Evolutionary conservation across 2,113 vertebrate species (phyloP), one percentile per base, ranked within the genome.

Genomic region (Kryptolebias marmoratus): DNA sequence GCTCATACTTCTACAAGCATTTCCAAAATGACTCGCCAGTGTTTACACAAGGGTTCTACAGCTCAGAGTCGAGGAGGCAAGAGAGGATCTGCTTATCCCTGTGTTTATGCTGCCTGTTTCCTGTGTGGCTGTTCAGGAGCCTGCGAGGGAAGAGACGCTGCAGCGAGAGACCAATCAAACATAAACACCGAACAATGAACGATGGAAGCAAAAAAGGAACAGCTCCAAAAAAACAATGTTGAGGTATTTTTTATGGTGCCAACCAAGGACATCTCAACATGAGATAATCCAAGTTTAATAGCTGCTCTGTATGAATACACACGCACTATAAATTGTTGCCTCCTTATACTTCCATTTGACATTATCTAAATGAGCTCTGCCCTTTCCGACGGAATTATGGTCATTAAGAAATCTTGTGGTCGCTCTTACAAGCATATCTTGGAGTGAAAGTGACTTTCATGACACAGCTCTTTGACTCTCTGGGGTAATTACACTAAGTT

Each of bases 91-190:
- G 75, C 73, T 58, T 73, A 81, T 70, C 82, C 69, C 58, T 73
- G 58, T 93, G 90, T 92, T 92, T 92, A 93, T 71, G 77, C 77
- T 86, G 67, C 57, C 58, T 78, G 83, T 83, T 92, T 93, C 92
- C 90, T 92, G 86, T 84, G 69, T 79, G 73, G 81, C 87, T 88
- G 88, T 68, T 85, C 75, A 52, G 80, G 75, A 79, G 85, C 78
- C 74, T 77, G 72, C 56, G 74, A 73, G 88, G 78, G 71, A 81
- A 74, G 80, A 86, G 71, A 86, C 77, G 64, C 75, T 70, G 87
- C 85, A 87, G 87, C 84, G 77, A 68, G 71, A 91, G 85, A 87
- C 80, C 84, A 71, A 79, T 89, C 80, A 73, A 90, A 87, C 68
- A 90, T 89, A 88, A 92, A 90, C 82, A 88, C 72, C 12, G 48